Evolutionary conservation across 2,888 invertebrate genomes (phyloP).

Genomic region (Hylaea fasciaria): DNA sequence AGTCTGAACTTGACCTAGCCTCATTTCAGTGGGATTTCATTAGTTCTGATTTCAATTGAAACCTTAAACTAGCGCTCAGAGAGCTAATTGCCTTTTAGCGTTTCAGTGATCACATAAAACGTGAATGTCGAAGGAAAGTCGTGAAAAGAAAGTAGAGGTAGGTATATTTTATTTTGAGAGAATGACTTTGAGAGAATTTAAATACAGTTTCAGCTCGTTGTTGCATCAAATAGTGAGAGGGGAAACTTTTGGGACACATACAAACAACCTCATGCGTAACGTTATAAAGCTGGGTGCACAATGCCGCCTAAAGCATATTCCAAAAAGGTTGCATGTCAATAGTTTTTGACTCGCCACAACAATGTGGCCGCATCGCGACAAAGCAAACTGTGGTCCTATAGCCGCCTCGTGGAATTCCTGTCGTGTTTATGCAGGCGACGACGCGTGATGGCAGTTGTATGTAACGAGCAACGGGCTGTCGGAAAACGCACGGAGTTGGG

Average conservation of each 20-base stretch:
- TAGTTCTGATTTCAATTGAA: conserved; percentile 36
- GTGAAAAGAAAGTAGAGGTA: conserved; percentile 2
- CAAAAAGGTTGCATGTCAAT: conserved; percentile 18
- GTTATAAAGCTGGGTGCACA: background rate
- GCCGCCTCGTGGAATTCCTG: conserved; percentile 40
- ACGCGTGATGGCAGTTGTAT: conserved; percentile 24
- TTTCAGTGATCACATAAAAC: conserved; percentile 20
- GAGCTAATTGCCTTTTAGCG: conserved; percentile 36
- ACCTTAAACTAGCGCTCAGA: conserved; percentile 30
- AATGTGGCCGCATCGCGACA: conserved; percentile 33
- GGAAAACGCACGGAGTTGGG: conserved; percentile 32
- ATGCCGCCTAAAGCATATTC: background rate
- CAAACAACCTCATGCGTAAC: background rate
- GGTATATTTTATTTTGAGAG: too few relatives aligned
- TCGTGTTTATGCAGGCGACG: conserved; percentile 39
- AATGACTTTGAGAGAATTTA: too few relatives aligned
- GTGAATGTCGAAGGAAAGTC: background rate
- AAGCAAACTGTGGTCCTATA: conserved; percentile 30
- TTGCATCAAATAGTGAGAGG: too few relatives aligned
- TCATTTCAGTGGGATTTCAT: conserved; percentile 21
- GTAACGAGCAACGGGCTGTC: conserved; percentile 25
- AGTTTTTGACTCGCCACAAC: conserved; percentile 33
- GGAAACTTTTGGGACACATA: too few relatives aligned
- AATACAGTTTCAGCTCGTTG: too few relatives aligned
- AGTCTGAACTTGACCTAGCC: conserved; percentile 39